A percentile compares a stretch with the other conserved stretches of the same genome.
phyloP scores from a whole-genome alignment of 2,888 invertebrate species.

The Dolomedes plantarius region DNA sequence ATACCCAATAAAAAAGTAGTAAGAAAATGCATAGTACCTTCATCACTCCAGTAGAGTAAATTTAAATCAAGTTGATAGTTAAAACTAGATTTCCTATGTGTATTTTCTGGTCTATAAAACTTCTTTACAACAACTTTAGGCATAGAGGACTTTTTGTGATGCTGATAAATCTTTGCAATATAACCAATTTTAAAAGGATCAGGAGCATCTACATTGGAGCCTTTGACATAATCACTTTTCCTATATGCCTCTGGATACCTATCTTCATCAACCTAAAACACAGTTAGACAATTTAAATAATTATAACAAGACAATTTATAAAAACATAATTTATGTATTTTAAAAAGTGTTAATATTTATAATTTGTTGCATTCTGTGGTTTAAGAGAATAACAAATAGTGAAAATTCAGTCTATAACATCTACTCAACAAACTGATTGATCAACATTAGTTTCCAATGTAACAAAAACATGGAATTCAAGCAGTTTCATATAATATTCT shows the following conservation, averaged over 20 bases:
- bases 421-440: too few relatives aligned
- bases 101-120: conserved; percentile 77
- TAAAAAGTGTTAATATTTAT: too few relatives aligned
- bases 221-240: conserved; percentile 81
- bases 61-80: conserved; percentile 81
- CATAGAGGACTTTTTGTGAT: conserved; percentile 77
- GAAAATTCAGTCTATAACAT: too few relatives aligned
- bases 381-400: too few relatives aligned
- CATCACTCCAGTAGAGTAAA: conserved; percentile 86
- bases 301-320: not conserved
- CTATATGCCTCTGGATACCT: conserved; percentile 88
- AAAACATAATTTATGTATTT: not conserved
- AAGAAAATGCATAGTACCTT: conserved; percentile 79
- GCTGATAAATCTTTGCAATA: conserved; percentile 82
- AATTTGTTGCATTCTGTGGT: too few relatives aligned
- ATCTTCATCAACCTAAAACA: conserved; percentile 80
- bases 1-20: too few relatives aligned
- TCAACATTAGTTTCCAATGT: too few relatives aligned
- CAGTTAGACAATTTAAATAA: too few relatives aligned
- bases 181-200: conserved; percentile 86
- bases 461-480: too few relatives aligned
- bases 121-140: conserved; percentile 82
- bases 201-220: conserved; percentile 84
- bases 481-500: too few relatives aligned
- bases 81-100: conserved; percentile 23